These are phyloP conservation scores for Osmoderma eremita DNA, from an alignment of 2,888 invertebrate species.

Conservation along the genomic window DNA sequence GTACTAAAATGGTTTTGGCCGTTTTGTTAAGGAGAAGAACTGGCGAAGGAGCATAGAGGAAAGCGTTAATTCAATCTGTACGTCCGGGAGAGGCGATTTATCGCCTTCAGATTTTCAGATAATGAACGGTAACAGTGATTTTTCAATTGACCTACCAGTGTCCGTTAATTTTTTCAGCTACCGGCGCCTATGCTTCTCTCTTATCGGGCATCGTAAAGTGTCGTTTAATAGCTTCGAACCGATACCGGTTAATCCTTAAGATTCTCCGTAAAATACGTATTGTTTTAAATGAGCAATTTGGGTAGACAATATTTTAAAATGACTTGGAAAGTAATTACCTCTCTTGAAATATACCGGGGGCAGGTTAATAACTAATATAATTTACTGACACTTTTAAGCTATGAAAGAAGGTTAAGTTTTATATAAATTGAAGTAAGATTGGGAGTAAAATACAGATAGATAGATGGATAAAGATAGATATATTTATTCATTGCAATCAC, in stretches of 20 bases:
- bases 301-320: slow-evolving; percentile 37
- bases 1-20: slow-evolving; percentile 49
- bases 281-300: slow-evolving; percentile 37
- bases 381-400: too few species aligned
- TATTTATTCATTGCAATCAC: too few species aligned
- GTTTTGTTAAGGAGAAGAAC: slow-evolving; percentile 9
- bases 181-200: slow-evolving; percentile 55
- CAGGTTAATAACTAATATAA: too few species aligned
- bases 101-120: slow-evolving; percentile 54
- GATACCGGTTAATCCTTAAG: slow-evolving; percentile 24
- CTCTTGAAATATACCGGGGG: slow-evolving; percentile 14
- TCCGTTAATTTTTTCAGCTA: slow-evolving; percentile 46
- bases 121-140: slow-evolving; percentile 54
- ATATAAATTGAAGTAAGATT: too few species aligned
- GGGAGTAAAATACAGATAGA: too few species aligned
- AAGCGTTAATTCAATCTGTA: slow-evolving; percentile 33
- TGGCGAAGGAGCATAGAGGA: slow-evolving; percentile 2
- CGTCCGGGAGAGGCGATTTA: slow-evolving; percentile 47
- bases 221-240: slow-evolving; percentile 41
- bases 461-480: too few species aligned
- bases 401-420: too few species aligned
- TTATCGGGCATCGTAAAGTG: slow-evolving; percentile 53
- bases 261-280: slow-evolving; percentile 35
- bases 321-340: slow-evolving; percentile 13
- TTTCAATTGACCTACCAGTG: slow-evolving; percentile 54